These are phyloP conservation scores for Drosophila yooni DNA, from an alignment of 2,888 invertebrate genomes.

Conservation along the genomic window DNA sequence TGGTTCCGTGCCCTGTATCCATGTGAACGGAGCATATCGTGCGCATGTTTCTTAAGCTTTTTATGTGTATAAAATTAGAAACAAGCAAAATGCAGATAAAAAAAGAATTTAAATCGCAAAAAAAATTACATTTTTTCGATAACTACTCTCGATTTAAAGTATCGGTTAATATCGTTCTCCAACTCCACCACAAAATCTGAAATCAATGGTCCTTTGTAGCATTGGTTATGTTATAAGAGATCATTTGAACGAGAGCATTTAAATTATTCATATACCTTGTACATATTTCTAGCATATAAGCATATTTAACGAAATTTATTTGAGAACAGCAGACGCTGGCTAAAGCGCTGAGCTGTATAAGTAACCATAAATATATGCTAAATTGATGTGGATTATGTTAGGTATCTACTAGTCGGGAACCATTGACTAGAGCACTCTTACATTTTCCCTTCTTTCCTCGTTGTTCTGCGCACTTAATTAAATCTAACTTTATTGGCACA, in stretches of 20 bases:
- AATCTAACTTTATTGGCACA: slow-evolving; percentile 78
- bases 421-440: not conserved
- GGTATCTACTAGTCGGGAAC: slow-evolving; percentile 1
- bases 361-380: not conserved
- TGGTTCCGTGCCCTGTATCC: not conserved
- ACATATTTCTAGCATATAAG: not conserved
- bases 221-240: not conserved
- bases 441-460: slow-evolving; percentile 4
- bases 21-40: not conserved
- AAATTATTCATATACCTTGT: not conserved
- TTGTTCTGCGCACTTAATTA: slow-evolving; percentile 69
- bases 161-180: not conserved
- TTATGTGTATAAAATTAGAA: not conserved
- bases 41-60: not conserved
- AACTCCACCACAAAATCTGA: not conserved
- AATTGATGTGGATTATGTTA: not conserved
- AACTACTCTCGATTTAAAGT: accelerated
- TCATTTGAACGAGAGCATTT: not conserved
- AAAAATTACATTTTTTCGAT: not conserved
- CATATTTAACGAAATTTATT: not conserved
- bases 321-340: not conserved
- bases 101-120: not conserved
- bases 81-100: not conserved
- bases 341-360: not conserved
- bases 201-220: not conserved